Percentiles rank a stretch among this genome's conserved stretches.
Conservation (phyloP, 2,113 vertebrate genomes). For the Dasypus novemcinctus region DNA sequence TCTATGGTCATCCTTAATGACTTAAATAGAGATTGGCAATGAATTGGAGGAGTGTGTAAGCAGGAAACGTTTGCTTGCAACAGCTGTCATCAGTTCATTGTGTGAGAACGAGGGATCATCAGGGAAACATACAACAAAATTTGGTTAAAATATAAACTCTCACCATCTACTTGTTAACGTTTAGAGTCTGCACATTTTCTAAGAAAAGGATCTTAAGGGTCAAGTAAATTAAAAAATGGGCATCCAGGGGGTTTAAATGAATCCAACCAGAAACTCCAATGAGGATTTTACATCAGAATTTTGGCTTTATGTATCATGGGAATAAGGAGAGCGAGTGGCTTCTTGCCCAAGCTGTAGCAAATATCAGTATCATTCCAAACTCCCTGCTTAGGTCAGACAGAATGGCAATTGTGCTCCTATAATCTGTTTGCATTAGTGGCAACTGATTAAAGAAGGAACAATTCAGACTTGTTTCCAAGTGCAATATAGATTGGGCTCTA, state of each 20-base stretch:
- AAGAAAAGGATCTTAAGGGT: constrained; percentile 61
- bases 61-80: constrained; percentile 58
- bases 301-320: background rate
- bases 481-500: constrained; percentile 19
- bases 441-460: constrained; percentile 42
- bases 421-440: constrained; percentile 20
- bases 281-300: background rate
- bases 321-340: background rate
- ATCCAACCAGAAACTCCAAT: background rate
- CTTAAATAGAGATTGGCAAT: constrained; percentile 50
- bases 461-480: constrained; percentile 53
- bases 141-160: constrained; percentile 75
- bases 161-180: constrained; percentile 29
- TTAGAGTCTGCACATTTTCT: constrained; percentile 46
- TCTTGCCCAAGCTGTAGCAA: constrained; percentile 20
- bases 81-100: constrained; percentile 69
- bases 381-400: background rate
- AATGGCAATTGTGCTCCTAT: background rate
- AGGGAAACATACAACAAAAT: constrained; percentile 79
- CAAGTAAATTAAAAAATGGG: constrained; percentile 37
- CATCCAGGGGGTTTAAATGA: constrained; percentile 15
- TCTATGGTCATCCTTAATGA: constrained; percentile 43
- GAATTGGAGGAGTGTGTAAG: constrained; percentile 39
- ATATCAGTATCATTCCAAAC: background rate
- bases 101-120: constrained; percentile 81